phyloP scores from a whole-genome alignment of 2,888 invertebrate genomes.

The Protula sp. region DNA sequence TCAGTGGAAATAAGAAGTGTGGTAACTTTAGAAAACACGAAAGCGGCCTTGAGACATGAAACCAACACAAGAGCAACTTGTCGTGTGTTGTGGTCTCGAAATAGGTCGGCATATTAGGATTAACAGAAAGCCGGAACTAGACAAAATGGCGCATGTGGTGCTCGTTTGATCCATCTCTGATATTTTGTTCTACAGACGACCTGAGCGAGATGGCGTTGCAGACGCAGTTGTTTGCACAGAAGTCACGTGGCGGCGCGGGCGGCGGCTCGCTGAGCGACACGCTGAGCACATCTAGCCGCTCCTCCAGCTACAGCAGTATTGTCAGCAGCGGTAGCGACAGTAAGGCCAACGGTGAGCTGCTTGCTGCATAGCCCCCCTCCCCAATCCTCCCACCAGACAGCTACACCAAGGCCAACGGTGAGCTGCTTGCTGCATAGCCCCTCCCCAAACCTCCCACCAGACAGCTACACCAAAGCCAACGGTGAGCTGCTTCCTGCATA shows the following conservation, averaged over 20 bases:
- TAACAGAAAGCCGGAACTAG: background rate
- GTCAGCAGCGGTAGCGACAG: background rate
- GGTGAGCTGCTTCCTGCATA: too few relatives aligned
- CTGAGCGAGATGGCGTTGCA: conserved; percentile 42
- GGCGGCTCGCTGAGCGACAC: background rate
- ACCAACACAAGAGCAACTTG: too few relatives aligned
- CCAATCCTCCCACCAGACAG: background rate
- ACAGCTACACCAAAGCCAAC: too few relatives aligned
- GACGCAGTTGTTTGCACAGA: conserved; percentile 43
- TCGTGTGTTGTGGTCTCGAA: background rate
- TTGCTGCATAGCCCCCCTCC: conserved; percentile 18
- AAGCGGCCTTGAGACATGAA: too few relatives aligned
- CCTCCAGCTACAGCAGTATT: background rate
- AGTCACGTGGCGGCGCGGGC: conserved; percentile 25
- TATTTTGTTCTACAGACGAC: conserved; percentile 23
- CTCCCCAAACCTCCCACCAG: too few relatives aligned
- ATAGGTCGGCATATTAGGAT: background rate
- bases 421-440: conserved; percentile 8
- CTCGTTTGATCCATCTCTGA: background rate
- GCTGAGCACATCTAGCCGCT: background rate
- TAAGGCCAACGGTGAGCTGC: too few relatives aligned
- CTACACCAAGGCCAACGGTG: too few relatives aligned
- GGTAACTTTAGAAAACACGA: too few relatives aligned
- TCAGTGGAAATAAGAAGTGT: too few relatives aligned
- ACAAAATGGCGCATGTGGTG: too few relatives aligned